Base-by-base conservation (phyloP, 1,140 invertebrate genomes). In the Orchesella cincta region DNA sequence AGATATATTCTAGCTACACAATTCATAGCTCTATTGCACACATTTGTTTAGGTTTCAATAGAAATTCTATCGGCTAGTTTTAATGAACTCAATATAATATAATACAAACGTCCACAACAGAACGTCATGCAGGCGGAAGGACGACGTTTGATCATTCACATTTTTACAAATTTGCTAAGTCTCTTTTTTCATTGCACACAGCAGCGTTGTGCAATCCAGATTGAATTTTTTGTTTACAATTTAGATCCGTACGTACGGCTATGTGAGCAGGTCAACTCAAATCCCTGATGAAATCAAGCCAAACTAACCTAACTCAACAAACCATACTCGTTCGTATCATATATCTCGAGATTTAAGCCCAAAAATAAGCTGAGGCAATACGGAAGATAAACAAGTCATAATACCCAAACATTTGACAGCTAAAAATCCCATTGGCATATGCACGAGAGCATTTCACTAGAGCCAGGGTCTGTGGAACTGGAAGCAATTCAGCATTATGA, bases 61-160 rank as follows among this genome's bases (percentile, higher is more conserved):
- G 23, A 73, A 8, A 73, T 12, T 5, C 28, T 46, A n/a, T 23
- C 34, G 71, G 35, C 18, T 51, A 46, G 62, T 31, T 67, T 67
- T 67, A 67, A 67, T 67, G 62, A 67, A 67, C 62, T 67, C 29
- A 67, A 67, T 67, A 14, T 12, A 67, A 67, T 33, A 3, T 31
- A 31, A 31, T 31, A 31, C 62, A 33, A 67, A 31, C 23, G 12
- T n/a, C 23, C 52, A 18, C 12, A 57, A 57, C 14, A 23, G 3
- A 46, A 46, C 39, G 39, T 23, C 14, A 57, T 12, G 23, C 52
- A 18, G 12, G 52, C 5, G 23, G 39, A 46, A 46, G 39, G 20
- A 46, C 20, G 39, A 46, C 39, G 39, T 46, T 46, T 46, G 39
- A 46, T 46, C 39, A 20, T 46, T 46, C 39, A 46, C 8, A 12